Percentiles rank a stretch among this genome's conserved stretches.
These are phyloP conservation scores for Hypsopygia costalis DNA, from an alignment of 2,888 invertebrate genomes.

Conservation along the genomic window DNA sequence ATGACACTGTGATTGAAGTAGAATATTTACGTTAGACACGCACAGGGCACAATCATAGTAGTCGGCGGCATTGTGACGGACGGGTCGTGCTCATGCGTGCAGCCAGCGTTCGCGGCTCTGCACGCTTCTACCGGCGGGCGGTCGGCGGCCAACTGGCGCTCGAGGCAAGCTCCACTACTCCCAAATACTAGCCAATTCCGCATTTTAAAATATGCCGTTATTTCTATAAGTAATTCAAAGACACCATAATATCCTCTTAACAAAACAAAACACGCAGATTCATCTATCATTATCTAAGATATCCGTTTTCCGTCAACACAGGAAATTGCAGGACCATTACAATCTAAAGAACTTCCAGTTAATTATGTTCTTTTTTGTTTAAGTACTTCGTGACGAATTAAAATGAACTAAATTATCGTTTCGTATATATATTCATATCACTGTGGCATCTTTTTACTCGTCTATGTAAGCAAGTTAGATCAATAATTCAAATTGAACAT, in stretches of 20 bases:
- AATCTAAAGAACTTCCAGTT: no score
- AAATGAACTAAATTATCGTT: no score
- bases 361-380: no score
- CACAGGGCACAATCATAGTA: conserved; percentile 76
- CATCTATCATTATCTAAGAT: background rate
- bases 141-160: conserved; percentile 69
- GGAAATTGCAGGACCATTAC: no score
- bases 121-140: conserved; percentile 69
- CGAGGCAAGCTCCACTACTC: conserved; percentile 49
- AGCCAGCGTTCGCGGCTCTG: conserved; percentile 41
- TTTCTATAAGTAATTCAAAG: conserved; percentile 54
- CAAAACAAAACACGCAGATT: background rate
- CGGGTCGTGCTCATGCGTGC: conserved; percentile 31
- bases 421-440: no score
- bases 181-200: conserved; percentile 72
- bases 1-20: conserved; percentile 9
- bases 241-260: conserved; percentile 19
- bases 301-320: background rate
- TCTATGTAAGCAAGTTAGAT: conserved; percentile 7
- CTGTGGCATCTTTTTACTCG: conserved; percentile 10
- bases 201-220: conserved; percentile 74
- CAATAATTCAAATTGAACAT: conserved; percentile 6
- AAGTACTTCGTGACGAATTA: no score
- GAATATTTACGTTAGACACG: conserved; percentile 46
- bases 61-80: conserved; percentile 74